These are phyloP conservation scores for Trissonchulus sp. DNA, from an alignment of 2,888 invertebrate species.

Conservation along the genomic window DNA sequence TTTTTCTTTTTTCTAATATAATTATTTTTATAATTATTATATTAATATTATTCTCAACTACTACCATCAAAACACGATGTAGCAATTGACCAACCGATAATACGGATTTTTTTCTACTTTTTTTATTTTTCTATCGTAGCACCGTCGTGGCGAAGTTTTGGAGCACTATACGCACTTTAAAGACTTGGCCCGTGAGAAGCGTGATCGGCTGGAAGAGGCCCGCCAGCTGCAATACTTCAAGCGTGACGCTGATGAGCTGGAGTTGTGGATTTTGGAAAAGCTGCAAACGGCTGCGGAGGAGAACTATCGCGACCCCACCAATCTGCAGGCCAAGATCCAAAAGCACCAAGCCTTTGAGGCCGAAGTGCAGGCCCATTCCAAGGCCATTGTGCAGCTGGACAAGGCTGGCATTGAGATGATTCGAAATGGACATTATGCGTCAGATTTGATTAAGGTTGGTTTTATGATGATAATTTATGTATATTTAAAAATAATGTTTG, in stretches of 20 bases:
- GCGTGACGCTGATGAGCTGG: constrained; percentile 96
- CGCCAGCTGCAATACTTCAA: constrained; percentile 96
- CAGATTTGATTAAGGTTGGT: constrained; percentile 70
- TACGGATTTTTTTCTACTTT: no score
- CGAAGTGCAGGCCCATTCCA: constrained; percentile 96
- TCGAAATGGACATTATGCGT: constrained; percentile 86
- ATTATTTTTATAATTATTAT: no score
- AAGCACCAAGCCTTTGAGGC: constrained; percentile 99
- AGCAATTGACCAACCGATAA: no score
- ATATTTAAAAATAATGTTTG: no score
- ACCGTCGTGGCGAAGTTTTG: constrained; percentile 80
- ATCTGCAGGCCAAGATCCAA: constrained; percentile 93
- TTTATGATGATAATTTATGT: no score
- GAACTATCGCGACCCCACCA: constrained; percentile 97
- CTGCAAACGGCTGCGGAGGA: constrained; percentile 97
- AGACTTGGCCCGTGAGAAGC: constrained; percentile 83
- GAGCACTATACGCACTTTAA: constrained; percentile 93
- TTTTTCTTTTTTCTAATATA: no score
- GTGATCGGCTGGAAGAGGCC: constrained; percentile 94
- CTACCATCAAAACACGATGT: no score
- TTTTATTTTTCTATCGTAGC: constrained; percentile 32
- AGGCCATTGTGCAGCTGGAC: constrained; percentile 91
- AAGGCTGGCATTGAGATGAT: constrained; percentile 98
- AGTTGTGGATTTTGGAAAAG: constrained; percentile 98
- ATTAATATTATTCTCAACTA: no score